Conservation (phyloP, 2,888 invertebrate species). For the Bombylius discolor region DNA sequence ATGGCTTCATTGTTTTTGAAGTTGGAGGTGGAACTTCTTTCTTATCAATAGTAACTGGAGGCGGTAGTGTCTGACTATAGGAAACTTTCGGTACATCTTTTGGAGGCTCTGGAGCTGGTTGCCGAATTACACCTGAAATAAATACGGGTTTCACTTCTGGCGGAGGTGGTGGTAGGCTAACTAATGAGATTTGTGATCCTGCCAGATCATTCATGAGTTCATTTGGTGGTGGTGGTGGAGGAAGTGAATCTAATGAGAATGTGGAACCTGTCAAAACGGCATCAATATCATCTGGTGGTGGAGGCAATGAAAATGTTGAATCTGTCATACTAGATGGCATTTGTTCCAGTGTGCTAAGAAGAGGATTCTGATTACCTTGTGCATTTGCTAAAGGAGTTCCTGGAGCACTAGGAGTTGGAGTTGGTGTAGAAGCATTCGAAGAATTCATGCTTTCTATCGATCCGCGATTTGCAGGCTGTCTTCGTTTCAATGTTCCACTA, state of each 20-base stretch:
- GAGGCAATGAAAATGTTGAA: slow-evolving; percentile 48
- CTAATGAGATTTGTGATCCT: slow-evolving; percentile 56
- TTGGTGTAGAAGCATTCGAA: slow-evolving; percentile 34
- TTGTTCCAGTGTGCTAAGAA: slow-evolving; percentile 16
- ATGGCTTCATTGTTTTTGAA: slow-evolving; percentile 20
- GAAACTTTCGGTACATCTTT: slow-evolving; percentile 6
- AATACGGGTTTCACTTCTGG: slow-evolving; percentile 38
- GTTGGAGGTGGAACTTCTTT: slow-evolving; percentile 13
- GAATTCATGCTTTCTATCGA: slow-evolving; percentile 30
- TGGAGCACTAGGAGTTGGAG: slow-evolving; percentile 34
- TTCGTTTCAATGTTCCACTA: slow-evolving; percentile 35
- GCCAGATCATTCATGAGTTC: slow-evolving; percentile 32
- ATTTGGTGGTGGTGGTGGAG: slow-evolving; percentile 57
- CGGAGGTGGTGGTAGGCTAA: slow-evolving; percentile 64
- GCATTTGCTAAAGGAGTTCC: slow-evolving; percentile 24
- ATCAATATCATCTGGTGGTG: slow-evolving; percentile 44
- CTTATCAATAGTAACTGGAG: slow-evolving; percentile 10
- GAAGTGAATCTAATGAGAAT: slow-evolving; percentile 64
- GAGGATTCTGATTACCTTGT: slow-evolving; percentile 12
- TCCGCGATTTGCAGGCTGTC: slow-evolving; percentile 26
- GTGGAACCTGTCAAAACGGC: slow-evolving; percentile 57
- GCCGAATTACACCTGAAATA: slow-evolving; percentile 5
- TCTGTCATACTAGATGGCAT: slow-evolving; percentile 36
- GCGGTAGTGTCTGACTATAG: slow-evolving; percentile 15
- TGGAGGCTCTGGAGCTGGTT: slow-evolving; percentile 8